These are phyloP conservation scores for Tachyglossus aculeatus DNA, from an alignment of 2,797 vertebrate genomes.

Conservation along the genomic window DNA sequence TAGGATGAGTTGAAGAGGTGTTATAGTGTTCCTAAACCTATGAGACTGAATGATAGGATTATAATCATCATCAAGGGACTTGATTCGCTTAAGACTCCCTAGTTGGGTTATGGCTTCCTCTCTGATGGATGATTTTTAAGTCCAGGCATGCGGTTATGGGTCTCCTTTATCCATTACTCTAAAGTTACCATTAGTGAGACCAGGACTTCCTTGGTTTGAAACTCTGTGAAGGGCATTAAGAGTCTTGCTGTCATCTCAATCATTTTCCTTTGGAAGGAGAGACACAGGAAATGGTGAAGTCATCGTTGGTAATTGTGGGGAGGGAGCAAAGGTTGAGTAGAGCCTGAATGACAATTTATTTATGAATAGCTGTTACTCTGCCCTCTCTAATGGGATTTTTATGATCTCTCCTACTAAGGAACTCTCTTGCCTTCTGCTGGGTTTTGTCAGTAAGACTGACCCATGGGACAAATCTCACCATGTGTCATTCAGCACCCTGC, in stretches of 20 bases:
- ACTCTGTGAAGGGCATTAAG: neutral
- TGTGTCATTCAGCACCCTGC: no score
- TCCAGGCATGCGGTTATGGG: neutral
- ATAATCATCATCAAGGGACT: neutral
- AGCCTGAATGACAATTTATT: neutral
- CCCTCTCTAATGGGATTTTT: neutral
- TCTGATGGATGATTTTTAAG: neutral
- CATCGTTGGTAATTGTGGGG: neutral
- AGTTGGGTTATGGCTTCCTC: neutral
- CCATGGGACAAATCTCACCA: neutral
- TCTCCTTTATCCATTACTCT: neutral
- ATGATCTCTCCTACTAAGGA: neutral
- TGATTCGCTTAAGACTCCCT: neutral
- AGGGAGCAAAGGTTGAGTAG: neutral
- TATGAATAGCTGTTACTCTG: neutral
- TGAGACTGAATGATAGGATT: neutral
- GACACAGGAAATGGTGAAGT: neutral
- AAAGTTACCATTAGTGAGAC: no score
- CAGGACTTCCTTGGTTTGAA: no score
- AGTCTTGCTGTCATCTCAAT: neutral
- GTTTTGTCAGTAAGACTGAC: neutral
- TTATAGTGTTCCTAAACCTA: neutral
- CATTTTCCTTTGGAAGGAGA: slow-evolving; percentile 13
- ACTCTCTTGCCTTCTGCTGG: slow-evolving; percentile 3
- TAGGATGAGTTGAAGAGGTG: slow-evolving; percentile 9